Conservation (phyloP, 2,888 invertebrate genomes). For the Creontiades dilutus region DNA sequence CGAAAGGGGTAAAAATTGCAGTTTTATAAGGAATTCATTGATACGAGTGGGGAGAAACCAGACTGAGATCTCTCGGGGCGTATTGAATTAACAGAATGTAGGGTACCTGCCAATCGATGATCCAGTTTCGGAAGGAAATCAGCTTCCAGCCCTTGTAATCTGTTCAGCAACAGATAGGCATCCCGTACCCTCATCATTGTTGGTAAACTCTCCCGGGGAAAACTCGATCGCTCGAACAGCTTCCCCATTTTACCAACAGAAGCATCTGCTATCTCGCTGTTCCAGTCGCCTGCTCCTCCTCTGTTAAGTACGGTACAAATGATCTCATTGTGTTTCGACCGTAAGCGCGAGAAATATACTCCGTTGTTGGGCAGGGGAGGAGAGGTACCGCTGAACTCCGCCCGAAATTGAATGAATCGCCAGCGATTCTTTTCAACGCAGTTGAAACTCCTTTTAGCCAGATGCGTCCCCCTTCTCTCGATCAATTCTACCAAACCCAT, state of each 20-base stretch:
- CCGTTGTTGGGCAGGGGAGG: not conserved
- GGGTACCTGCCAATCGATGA: not conserved
- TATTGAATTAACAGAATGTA: no score
- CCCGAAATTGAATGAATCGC: constrained; percentile 26
- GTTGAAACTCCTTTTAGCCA: not conserved
- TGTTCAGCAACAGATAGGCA: not conserved
- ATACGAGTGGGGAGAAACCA: no score
- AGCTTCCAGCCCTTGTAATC: not conserved
- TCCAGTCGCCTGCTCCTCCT: constrained; percentile 12
- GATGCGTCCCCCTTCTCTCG: constrained; percentile 1
- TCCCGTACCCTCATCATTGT: constrained; percentile 13
- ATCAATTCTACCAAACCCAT: not conserved
- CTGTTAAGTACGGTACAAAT: constrained; percentile 7
- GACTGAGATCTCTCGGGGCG: no score
- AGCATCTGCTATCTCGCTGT: constrained; percentile 36
- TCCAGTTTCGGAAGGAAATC: not conserved
- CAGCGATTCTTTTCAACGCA: not conserved
- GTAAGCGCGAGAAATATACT: not conserved
- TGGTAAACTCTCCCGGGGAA: constrained; percentile 6
- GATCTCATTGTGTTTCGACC: constrained; percentile 37
- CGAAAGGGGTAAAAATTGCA: no score
- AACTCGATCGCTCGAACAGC: not conserved
- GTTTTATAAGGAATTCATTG: no score
- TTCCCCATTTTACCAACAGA: constrained; percentile 20
- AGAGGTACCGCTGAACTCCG: not conserved